A percentile compares a stretch with the other conserved stretches of the same genome.
Conservation (phyloP, 2,113 vertebrate species). For the Naja naja region DNA sequence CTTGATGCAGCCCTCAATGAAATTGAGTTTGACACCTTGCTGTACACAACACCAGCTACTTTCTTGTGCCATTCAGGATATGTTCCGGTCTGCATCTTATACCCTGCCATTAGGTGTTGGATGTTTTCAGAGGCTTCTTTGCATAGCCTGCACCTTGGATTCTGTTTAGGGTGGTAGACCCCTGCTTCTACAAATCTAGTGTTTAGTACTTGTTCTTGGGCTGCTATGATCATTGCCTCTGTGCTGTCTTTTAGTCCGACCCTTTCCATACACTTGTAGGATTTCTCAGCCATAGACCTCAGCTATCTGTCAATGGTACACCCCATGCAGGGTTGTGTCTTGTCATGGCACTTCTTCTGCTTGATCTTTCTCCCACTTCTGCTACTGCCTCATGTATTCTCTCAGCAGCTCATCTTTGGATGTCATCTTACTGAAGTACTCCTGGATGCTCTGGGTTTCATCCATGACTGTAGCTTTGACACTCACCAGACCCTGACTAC, state of each 20-base stretch:
- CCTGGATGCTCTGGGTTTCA: neutral
- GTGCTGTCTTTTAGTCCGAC: too few species aligned
- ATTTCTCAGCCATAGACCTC: neutral
- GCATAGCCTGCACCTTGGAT: neutral
- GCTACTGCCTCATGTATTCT: neutral
- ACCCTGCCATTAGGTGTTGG: neutral
- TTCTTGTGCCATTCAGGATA: neutral
- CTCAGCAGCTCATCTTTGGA: neutral
- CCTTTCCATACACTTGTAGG: too few species aligned
- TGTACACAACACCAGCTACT: neutral
- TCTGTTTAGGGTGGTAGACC: neutral
- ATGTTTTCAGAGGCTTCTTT: neutral
- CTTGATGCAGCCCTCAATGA: too few species aligned
- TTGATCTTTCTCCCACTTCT: neutral
- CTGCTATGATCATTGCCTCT: too few species aligned
- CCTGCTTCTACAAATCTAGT: too few species aligned
- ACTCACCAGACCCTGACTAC: neutral
- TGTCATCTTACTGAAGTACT: neutral
- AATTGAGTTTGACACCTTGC: too few species aligned
- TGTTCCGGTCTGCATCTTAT: neutral
- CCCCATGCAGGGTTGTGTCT: neutral
- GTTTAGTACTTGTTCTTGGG: too few species aligned
- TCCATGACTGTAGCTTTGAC: neutral
- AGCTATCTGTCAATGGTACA: neutral
- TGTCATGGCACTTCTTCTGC: neutral